Conservation (phyloP, 2,113 vertebrate species). For the Colaptes auratus region DNA sequence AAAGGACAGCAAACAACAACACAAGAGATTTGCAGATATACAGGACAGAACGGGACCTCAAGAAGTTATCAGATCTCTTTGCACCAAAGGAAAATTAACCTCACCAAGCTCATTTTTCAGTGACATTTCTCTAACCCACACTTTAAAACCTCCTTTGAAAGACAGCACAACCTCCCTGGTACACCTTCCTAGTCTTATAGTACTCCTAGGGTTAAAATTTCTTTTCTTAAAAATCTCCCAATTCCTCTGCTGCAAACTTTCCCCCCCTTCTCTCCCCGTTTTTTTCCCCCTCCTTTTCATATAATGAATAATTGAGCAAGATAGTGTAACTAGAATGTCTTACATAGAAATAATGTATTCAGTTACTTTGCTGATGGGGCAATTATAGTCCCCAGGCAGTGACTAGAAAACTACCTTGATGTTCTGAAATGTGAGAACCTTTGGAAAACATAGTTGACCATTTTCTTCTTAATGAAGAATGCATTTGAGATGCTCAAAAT, state of each 20-base stretch:
- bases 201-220: background rate
- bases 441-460: background rate
- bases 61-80: background rate
- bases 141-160: constrained; percentile 5
- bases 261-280: fast-evolving
- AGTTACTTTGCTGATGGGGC: background rate
- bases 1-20: background rate
- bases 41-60: background rate
- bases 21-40: background rate
- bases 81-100: background rate
- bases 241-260: background rate
- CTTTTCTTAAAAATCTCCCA: background rate
- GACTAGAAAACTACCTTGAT: background rate
- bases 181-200: background rate
- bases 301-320: background rate
- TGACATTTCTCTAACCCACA: background rate
- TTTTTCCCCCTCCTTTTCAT: background rate
- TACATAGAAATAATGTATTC: background rate
- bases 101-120: background rate
- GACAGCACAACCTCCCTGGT: background rate
- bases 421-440: background rate
- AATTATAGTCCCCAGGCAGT: background rate
- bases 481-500: background rate
- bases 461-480: background rate
- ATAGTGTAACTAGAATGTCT: background rate